These are phyloP conservation scores for Chascanopsetta lugubris DNA, from an alignment of 2,113 vertebrate species.

Conservation along the genomic window DNA sequence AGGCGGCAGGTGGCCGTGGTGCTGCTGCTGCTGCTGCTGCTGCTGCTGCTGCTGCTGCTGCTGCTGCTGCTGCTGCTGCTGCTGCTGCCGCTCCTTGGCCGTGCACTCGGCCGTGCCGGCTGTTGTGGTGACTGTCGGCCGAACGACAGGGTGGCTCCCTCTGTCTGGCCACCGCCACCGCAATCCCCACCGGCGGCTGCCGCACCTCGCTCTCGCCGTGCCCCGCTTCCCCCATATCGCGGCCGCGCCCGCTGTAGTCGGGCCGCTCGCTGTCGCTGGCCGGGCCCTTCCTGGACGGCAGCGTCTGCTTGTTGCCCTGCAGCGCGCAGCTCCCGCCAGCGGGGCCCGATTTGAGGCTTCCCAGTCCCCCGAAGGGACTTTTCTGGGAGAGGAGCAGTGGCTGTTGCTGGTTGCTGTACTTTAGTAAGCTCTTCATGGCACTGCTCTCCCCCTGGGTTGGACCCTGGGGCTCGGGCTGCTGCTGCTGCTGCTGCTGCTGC, in stretches of 20 bases:
- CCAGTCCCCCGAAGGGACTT: slow-evolving; percentile 88
- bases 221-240: slow-evolving; percentile 84
- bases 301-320: slow-evolving; percentile 82
- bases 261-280: slow-evolving; percentile 84
- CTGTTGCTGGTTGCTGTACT: slow-evolving; percentile 95
- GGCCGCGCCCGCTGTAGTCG: slow-evolving; percentile 85
- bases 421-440: slow-evolving; percentile 94
- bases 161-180: slow-evolving; percentile 92
- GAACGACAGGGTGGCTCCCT: slow-evolving; percentile 87
- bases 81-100: slow-evolving; percentile 83
- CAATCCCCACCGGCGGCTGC: slow-evolving; percentile 94
- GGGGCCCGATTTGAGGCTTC: slow-evolving; percentile 83
- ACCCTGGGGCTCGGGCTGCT: slow-evolving; percentile 81
- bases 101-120: slow-evolving; percentile 84
- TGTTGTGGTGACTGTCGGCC: slow-evolving; percentile 70
- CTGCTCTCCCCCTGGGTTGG: slow-evolving; percentile 86
- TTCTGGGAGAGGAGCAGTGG: slow-evolving; percentile 91
- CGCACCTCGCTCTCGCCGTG: slow-evolving; percentile 89
- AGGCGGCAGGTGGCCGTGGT: slow-evolving; percentile 80
- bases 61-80: slow-evolving; percentile 71
- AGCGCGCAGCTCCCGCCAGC: slow-evolving; percentile 86
- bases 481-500: slow-evolving; percentile 68
- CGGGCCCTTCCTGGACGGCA: slow-evolving; percentile 82
- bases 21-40: too few relatives aligned
- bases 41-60: too few relatives aligned